Base-by-base conservation (phyloP, 2,888 invertebrate species). In the Tipula helvola region DNA sequence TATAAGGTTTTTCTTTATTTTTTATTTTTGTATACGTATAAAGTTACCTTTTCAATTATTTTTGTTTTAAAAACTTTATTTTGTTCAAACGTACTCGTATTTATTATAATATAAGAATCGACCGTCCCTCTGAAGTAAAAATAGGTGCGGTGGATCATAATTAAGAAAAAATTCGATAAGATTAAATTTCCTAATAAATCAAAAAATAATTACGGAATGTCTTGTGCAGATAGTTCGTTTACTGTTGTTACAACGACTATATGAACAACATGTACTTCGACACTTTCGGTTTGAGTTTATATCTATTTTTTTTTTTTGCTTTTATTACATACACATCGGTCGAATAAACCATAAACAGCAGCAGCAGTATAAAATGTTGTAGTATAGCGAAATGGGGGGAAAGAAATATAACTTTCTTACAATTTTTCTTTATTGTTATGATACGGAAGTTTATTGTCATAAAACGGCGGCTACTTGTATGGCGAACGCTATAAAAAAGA, bases 361-460 rank as follows among this genome's bases (percentile, higher is more conserved):
- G 16, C 16, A 71, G 71, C 18, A 71, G 28, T 7, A 7, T 8
- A 71, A 2, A 71, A 28, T 71, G 71, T 18, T 71, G 71, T 71
- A 28, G 28, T 28, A 28, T 71, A 71, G 28, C 28, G 28, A 28
- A 71, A 71, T 71, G 28, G 28, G 28, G 28, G 52, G 28, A 71
- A 71, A 71, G 71, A 71, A 71, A 28, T 28, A 71, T 71, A 71
- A 71, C 71, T 71, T 71, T 71, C 71, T 71, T 71, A 71, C 28
- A 10, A 71, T 71, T 71, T 71, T 71, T 71, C 28, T 71, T 71
- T 28, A 71, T 71, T 71, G 71, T 71, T 71, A 71, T 71, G 71
- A 71, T 71, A 71, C 71, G 71, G 71, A 71, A 71, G 71, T 71
- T 71, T 71, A 71, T 71, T 71, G 71, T 71, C 71, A 71, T 71